Conservation (phyloP, 2,888 invertebrate species). For the Eristalis tenax region DNA sequence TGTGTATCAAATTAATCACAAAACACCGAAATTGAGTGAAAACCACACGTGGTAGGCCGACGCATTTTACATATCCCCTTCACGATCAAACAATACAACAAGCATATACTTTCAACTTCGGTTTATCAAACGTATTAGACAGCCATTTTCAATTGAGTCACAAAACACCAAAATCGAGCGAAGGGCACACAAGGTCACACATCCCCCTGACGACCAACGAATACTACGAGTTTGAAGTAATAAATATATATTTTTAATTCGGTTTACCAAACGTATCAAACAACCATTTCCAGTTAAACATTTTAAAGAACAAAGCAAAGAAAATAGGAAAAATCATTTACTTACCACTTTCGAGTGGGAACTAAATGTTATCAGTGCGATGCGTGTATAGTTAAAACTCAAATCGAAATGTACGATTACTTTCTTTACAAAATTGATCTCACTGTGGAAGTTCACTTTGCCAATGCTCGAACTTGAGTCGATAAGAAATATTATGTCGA, state of each 20-base stretch:
- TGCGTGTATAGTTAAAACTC: constrained; percentile 84
- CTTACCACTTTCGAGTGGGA: constrained; percentile 83
- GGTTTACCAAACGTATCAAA: not conserved
- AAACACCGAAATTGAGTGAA: too few relatives aligned
- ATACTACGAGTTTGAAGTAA: too few relatives aligned
- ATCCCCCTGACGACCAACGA: too few relatives aligned
- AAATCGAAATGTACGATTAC: constrained; percentile 86
- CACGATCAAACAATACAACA: too few relatives aligned
- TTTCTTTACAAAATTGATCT: constrained; percentile 86
- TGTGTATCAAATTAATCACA: too few relatives aligned
- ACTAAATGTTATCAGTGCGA: constrained; percentile 86
- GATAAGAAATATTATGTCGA: constrained; percentile 86
- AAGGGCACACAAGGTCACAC: too few relatives aligned
- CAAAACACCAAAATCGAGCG: too few relatives aligned
- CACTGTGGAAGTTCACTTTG: constrained; percentile 85
- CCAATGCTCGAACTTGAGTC: constrained; percentile 88
- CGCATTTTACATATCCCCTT: too few relatives aligned
- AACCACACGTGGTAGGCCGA: too few relatives aligned
- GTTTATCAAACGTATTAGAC: too few relatives aligned
- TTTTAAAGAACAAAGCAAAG: not conserved
- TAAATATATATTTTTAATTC: not conserved
- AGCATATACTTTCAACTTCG: too few relatives aligned
- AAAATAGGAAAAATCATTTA: constrained; percentile 43
- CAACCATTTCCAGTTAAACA: not conserved
- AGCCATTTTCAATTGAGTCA: too few relatives aligned